Evolutionary conservation across 2,888 invertebrate species (phyloP), one percentile per base, ranked within the genome.

Genomic region (Halocaridina rubra): DNA sequence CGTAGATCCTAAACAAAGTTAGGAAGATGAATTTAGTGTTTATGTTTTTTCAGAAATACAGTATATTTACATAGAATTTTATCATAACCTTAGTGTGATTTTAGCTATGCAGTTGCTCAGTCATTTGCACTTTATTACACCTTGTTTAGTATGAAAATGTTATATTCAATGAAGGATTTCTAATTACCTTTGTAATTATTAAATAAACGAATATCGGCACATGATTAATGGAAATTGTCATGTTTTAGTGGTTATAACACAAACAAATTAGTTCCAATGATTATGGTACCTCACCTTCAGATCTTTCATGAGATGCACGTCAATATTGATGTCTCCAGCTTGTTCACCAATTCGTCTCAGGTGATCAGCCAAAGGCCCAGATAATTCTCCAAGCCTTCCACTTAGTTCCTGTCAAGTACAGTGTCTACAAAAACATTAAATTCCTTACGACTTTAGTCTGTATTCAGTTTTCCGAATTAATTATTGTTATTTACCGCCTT

Each of bases 301-400:
- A 32, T 88, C 88, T 39, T 84, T 77, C 19, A 82, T 39, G 10
- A 88, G 69, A 46, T 88, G 84, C n/a, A 88, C 85, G 71, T 88
- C 88, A 33, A 88, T 85, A 27, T 81, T 81, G 57, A 88, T 59
- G 30, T 88, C 88, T 16, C 81, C 79, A 2, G 85, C 88, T 22
- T 87, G 84, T 22, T 88, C 84, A 1, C 88, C 88, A 24, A 88
- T 76, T 29, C 81, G 78, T 29, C 74, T 67, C 29, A 88, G 80
- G 22, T 87, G 86, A 2, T 88, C 87, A 1, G 88, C 86, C 64
- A 88, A 78, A 1, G 88, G 88, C 1, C 88, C 88, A 0, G 86
- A 86, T 24, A 88, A 46, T 32, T 87, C 87, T 1, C 85, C 85
- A 19, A 87, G 79, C 4, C 81, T 59, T 2, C 85, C 84, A 16